Base-by-base conservation (phyloP, 2,797 vertebrate species). In the Emydoidea blandingii region DNA sequence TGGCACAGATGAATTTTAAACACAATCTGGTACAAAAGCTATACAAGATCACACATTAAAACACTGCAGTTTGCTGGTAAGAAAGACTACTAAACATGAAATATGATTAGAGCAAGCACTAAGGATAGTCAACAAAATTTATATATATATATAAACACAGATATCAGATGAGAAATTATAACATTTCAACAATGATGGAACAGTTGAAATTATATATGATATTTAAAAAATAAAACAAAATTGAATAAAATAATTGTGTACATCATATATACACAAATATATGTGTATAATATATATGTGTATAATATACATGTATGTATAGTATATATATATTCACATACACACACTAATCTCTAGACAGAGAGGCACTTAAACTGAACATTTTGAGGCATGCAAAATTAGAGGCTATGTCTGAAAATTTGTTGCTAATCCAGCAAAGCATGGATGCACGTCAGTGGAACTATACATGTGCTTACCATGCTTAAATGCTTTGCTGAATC, bases 71-170 rank as follows among this genome's bases (percentile, higher is more conserved):
- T 72, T 37, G 41, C n/a, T 72, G 19, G 10, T 41, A 37, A n/a
- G n/a, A 37, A 72, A 41, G 31, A 41, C n/a, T 21, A 72, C 65
- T 72, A 72, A 72, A 41, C 62, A 68, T 68, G 65, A 72, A 72
- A 41, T 72, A 72, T 72, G 65, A 93, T 81, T 79, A 95, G 87
- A 90, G 31, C 83, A 91, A 88, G 56, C 44, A 91, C 25, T 87
- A 83, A 89, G 90, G 78, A 0, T 27, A 62, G 65, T 79, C 57
- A 92, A 8, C 15, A 87, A 79, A 86, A 86, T 83, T 87, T 95
- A 86, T 62, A 90, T 92, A 86, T 68, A 56, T 57, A 57, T 56
- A 23, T 47, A 49, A 12, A 57, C 12, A 29, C 27, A 41, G 37
- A 49, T 31, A 76, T 86, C 86, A 76, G 53, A 86, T n/a, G 9